Evolutionary conservation across 1,140 invertebrate genomes (phyloP), one percentile per base, ranked within the genome.

Genomic region (Drosophila trapezifrons): DNA sequence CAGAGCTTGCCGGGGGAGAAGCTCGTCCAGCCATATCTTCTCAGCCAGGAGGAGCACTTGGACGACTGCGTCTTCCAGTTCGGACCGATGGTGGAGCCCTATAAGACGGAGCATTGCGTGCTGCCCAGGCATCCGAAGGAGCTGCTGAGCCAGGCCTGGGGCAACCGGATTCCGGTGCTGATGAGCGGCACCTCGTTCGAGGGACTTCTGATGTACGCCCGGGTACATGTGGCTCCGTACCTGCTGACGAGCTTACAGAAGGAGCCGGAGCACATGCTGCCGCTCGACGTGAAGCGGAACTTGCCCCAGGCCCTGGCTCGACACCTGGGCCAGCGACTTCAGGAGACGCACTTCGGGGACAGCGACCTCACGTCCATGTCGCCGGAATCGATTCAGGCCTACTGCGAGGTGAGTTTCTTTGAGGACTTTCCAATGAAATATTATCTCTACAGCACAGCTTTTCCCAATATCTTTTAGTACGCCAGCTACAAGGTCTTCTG

Each of bases 141-240:
- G 1, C n/a, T 92, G 69, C 15, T 90, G n/a, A 37, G 54, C 15
- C 20, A 52, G 18, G 73, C 90, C 10, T 92, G 91, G 91, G 91
- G 89, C 45, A 92, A 92, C 55, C 71, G 91, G n/a, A 92, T 93
- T 56, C 93, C 93, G 5, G 60, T 93, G 6, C 77, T 93, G 20
- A 92, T 93, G 54, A 92, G 93, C 20, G 93, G 92, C 42, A 93
- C 78, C 15, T 90, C 86, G 0, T 80, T 82, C n/a, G 92, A 92
- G 60, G 91, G 91, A 1, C 59, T 90, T 0, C 25, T 92, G 0
- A 89, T 89, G 76, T 89, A 74, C 51, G 72, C 52, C 8, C 82
- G 83, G 0, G 72, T 90, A 2, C 73, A 76, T 6, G 10, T 78
- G 49, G 51, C 81, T 10, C 85, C 85, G 0, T 91, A 71, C 38